phyloP scores from a whole-genome alignment of 2,888 invertebrate genomes.

The Trisateles emortualis region DNA sequence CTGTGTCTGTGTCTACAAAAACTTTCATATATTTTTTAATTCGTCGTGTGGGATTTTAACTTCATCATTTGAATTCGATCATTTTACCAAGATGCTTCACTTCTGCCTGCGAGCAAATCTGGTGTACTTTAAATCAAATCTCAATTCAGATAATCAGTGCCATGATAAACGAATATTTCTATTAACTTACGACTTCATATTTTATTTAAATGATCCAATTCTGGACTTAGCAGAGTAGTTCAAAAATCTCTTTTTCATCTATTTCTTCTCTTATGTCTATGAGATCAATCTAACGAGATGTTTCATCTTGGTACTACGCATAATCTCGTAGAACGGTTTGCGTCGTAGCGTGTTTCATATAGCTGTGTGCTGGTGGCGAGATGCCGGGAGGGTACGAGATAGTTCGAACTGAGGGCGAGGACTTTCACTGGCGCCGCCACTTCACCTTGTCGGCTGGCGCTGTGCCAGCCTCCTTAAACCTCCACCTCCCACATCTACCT shows the following conservation, averaged over 20 bases:
- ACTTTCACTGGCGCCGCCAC: slow-evolving; percentile 82
- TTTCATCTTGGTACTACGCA: not conserved
- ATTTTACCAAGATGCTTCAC: too few relatives aligned
- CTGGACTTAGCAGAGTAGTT: too few relatives aligned
- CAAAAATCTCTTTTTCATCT: not conserved
- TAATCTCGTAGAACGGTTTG: not conserved
- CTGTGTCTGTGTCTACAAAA: not conserved
- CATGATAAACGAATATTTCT: too few relatives aligned
- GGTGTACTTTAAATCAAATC: too few relatives aligned
- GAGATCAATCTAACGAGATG: not conserved
- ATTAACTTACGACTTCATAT: too few relatives aligned
- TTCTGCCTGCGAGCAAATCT: too few relatives aligned
- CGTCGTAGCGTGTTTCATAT: not conserved
- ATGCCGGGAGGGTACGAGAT: slow-evolving; percentile 41
- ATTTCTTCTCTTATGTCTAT: not conserved
- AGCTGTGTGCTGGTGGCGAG: slow-evolving; percentile 13
- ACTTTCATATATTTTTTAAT: not conserved
- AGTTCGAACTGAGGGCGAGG: slow-evolving; percentile 48
- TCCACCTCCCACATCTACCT: slow-evolving; percentile 21
- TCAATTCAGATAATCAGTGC: too few relatives aligned
- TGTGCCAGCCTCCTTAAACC: slow-evolving; percentile 63
- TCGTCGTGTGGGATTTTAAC: too few relatives aligned
- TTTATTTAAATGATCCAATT: too few relatives aligned
- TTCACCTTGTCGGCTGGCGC: slow-evolving; percentile 81
- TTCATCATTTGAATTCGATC: too few relatives aligned